Base-by-base conservation (phyloP, 2,888 invertebrate genomes). In the Phlogophora meticulosa region DNA sequence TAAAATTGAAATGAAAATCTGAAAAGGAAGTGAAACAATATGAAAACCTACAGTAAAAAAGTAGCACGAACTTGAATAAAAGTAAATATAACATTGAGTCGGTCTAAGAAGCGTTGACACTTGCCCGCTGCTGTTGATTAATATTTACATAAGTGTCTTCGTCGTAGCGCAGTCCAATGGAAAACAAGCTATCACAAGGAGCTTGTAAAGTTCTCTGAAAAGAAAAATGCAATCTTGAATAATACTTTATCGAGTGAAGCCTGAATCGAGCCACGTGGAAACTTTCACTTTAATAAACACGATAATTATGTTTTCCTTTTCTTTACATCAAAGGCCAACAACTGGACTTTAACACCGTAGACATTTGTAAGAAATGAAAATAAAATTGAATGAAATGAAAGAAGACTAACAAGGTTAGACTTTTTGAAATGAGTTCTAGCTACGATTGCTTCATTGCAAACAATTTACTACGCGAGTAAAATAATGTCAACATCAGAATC, bases 71-170 rank as follows among this genome's bases (percentile, higher is more conserved):
- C 17, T 24, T 63, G 15, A 45, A 70, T 32, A n/a, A 28, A 20
- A 45, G 11, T 42, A 28, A 56, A 7, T n/a, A 24, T 7, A 34
- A 24, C 1, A 20, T 9, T 22, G 5, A 22, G 32, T 57, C 46
- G n/a, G 22, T 17, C n/a, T 13, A 32, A 5, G 11, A 9, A 36
- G 22, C 10, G 17, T 9, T 34, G 42, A 24, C 43, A 61, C 22
- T 72, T 17, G 36, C n/a, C 20, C 11, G 38, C 32, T 28, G 20
- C 48, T 42, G 38, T 40, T 52, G 10, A 52, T 52, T 40, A 2
- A 24, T 56, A 67, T 75, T 70, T 56, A 51, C 43, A 49, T 66
- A 75, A 55, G 11, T 51, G 15, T 22, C 24, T 53, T 34, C 24
- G 38, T 34, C 43, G 24, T 42, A 20, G 36, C 7, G 72, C 72